phyloP scores from a whole-genome alignment of 2,888 invertebrate species.

The Caenorhabditis angaria region DNA sequence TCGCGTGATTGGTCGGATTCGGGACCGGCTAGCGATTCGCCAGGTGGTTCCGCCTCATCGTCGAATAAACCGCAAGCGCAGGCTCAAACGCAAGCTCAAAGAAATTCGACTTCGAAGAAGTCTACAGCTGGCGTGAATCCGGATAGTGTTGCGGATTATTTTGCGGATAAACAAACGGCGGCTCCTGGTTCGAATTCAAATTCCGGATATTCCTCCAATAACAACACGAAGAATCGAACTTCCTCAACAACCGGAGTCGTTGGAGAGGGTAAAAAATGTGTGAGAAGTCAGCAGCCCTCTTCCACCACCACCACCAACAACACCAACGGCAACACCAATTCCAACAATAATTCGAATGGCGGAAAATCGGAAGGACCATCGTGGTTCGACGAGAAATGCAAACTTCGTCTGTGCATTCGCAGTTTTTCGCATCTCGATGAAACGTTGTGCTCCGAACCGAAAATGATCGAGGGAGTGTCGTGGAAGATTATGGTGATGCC shows the following conservation, averaged over 20 bases:
- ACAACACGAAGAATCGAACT: conserved; percentile 18
- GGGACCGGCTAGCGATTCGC: too few species aligned
- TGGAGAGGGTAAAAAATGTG: conserved; percentile 31
- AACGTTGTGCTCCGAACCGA: conserved; percentile 85
- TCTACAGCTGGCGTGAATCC: conserved; percentile 38
- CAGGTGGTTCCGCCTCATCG: too few species aligned
- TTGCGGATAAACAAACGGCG: conserved; percentile 26
- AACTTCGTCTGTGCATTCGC: conserved; percentile 87
- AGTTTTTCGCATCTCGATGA: conserved; percentile 88
- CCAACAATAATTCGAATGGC: conserved; percentile 10
- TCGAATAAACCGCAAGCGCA: too few species aligned
- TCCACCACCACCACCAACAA: too few species aligned
- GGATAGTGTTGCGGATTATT: conserved; percentile 26
- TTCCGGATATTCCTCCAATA: neutral
- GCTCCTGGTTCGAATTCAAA: neutral
- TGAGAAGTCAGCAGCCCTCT: neutral
- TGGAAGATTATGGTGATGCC: conserved; percentile 79
- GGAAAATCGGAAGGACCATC: conserved; percentile 22
- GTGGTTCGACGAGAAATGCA: conserved; percentile 75
- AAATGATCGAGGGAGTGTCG: conserved; percentile 92
- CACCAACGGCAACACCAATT: too few species aligned
- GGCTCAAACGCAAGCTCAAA: too few species aligned
- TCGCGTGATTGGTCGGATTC: too few species aligned
- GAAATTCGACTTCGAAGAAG: neutral
- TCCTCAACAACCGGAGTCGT: conserved; percentile 27